These are phyloP conservation scores for Gonocerus acuteangulatus DNA, from an alignment of 2,888 invertebrate species.

Conservation along the genomic window DNA sequence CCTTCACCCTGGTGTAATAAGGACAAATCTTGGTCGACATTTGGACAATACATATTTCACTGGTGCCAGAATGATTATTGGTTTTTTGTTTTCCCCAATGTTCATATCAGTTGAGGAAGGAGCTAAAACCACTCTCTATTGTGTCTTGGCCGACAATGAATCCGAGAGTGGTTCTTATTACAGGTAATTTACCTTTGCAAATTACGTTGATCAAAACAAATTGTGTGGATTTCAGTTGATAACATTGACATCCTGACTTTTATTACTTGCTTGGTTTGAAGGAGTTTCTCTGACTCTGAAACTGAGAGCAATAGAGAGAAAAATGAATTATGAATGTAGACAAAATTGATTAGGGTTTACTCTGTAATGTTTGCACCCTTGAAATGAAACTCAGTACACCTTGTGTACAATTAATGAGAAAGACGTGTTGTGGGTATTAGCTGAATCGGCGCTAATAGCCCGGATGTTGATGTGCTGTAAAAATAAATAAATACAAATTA, in stretches of 20 bases:
- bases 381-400: too few species aligned
- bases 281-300: neutral
- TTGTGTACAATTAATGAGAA: too few species aligned
- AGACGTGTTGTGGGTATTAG: too few species aligned
- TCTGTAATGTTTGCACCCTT: too few species aligned
- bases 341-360: too few species aligned
- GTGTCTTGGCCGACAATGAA: slow-evolving; percentile 55
- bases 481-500: too few species aligned
- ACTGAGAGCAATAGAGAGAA: too few species aligned
- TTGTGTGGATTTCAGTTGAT: neutral
- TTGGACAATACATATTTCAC: slow-evolving; percentile 48
- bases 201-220: too few species aligned
- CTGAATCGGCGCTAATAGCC: too few species aligned
- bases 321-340: too few species aligned
- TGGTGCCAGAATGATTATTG: slow-evolving; percentile 46
- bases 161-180: slow-evolving; percentile 40
- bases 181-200: slow-evolving; percentile 33
- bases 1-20: slow-evolving; percentile 65
- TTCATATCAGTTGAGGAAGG: slow-evolving; percentile 51
- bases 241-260: neutral
- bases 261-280: neutral
- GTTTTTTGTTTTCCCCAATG: slow-evolving; percentile 36
- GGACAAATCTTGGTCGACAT: slow-evolving; percentile 68
- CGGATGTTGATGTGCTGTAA: too few species aligned
- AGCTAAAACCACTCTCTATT: slow-evolving; percentile 68